These are phyloP conservation scores for Megalurothrips usitatus DNA, from an alignment of 2,888 invertebrate species.

Conservation along the genomic window DNA sequence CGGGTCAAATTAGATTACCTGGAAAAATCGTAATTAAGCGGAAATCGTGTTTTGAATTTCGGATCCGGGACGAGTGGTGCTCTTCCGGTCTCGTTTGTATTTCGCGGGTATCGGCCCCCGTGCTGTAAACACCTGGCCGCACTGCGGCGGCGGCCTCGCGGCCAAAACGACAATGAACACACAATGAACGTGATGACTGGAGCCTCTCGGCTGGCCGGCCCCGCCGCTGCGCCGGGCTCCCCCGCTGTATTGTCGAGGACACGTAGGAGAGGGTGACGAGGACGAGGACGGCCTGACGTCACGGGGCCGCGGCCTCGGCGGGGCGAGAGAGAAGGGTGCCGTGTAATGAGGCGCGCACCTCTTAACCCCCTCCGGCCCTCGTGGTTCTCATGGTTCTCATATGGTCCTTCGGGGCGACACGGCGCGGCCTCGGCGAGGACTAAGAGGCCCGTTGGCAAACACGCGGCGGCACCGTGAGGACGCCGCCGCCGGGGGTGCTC, in stretches of 20 bases:
- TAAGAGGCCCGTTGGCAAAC: neutral
- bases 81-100: too few relatives aligned
- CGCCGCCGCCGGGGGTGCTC: too few relatives aligned
- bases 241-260: constrained; percentile 10
- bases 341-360: neutral
- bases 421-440: neutral
- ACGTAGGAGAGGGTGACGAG: constrained; percentile 6
- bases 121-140: neutral
- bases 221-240: neutral
- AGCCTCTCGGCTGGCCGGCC: too few relatives aligned
- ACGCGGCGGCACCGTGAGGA: neutral
- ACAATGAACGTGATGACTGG: constrained; percentile 2
- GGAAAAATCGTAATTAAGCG: too few relatives aligned
- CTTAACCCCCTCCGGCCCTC: neutral
- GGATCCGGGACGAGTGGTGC: too few relatives aligned
- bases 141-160: neutral
- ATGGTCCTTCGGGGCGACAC: too few relatives aligned
- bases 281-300: neutral
- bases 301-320: neutral
- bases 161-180: neutral
- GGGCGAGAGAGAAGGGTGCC: neutral
- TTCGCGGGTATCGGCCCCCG: too few relatives aligned
- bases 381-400: neutral
- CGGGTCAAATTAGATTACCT: too few relatives aligned
- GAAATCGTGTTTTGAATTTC: too few relatives aligned